Base-by-base conservation (phyloP, 2,113 vertebrate genomes). In the Stomatorhinus ivindoensis region DNA sequence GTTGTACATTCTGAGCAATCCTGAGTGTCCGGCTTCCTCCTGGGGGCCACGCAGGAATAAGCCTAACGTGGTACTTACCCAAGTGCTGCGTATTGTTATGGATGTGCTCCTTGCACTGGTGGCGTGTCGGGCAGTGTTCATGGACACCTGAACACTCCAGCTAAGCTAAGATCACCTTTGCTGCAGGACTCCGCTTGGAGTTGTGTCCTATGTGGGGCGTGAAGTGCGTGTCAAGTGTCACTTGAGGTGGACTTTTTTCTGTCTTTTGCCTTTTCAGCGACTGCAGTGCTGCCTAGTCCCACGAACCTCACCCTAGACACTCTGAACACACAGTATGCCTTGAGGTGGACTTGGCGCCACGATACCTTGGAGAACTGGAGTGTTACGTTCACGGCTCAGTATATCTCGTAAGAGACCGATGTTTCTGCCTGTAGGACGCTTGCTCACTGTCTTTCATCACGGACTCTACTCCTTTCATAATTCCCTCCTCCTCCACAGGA, bases 311-410 rank as follows among this genome's bases (percentile, higher is more conserved):
- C 4, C 8, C 11, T 95, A 69, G 53, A 90, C 24, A 90, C 93
- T 1, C 13, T 95, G 39, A 95, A 95, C 93, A 95, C 93, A 13
- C 88, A 94, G 15, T 93, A 94, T 88, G 87, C 88, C 0, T 44
- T 95, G 87, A 91, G 0, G 27, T 95, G 95, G 95, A 88, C 89
- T 13, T 93, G 93, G 93, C 21, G 89, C 39, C 89, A 11, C 9
- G 24, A 10, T 11, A 2, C 80, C 0, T 46, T 73, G 3, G 39
- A 42, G 7, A 10, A 42, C 2, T 24, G 21, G 19, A n/a, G 0
- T 0, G 91, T 92, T 48, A 93, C 89, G 85, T 95, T 95, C 92
- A 95, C 93, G 13, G 88, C 90, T 13, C 88, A 95, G 87, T 95
- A 48, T 47, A 13, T 95, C 0, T 21, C 21, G 95, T 95, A 92